Evolutionary conservation across 2,888 invertebrate species (phyloP), one percentile per base, ranked within the genome.

Genomic region (Perizoma flavofasciatum): DNA sequence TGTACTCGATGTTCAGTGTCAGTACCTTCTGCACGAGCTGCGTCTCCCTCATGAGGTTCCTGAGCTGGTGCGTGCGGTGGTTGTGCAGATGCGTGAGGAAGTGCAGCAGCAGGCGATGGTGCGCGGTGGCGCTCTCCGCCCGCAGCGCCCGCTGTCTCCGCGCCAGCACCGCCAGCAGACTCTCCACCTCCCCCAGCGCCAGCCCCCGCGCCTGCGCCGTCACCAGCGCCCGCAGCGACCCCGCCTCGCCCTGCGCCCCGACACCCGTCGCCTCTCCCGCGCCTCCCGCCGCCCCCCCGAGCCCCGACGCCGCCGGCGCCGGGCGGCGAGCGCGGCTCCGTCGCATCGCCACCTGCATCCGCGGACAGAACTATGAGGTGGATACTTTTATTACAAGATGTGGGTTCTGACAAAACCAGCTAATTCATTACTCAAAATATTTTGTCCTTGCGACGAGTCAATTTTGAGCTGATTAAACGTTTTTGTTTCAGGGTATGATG

Each of bases 41-140:
- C 2, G 97, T 94, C 85, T 98, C 97, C 34, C 93, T 87, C 9
- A 82, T 74, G 41, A 89, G 73, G 75, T 85, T 85, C 11, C 85
- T 93, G 32, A 97, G 86, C 81, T 96, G 95, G 50, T 83, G 83
- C 50, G 80, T 71, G 72, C 97, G 96, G 70, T 96, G 95, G 53
- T 94, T 93, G 54, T 95, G 87, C 65, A 98, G 92, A 78, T 97
- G 96, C 60, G 94, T 93, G 22, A 98, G 89, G 84, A 98, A 98
- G 81, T 97, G 97, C 78, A 96, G 94, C 44, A 98, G 86, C n/a
- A 98, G 88, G 65, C 95, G 93, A 76, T 96, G 96, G 82, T 97
- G 97, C 0, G 96, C 95, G 4, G 94, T 95, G 71, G 95, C 95
- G 47, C 95, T 95, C 85, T 97, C 97, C 0, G 96, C 95, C 82